A percentile compares a stretch with the other conserved stretches of the same genome.
phyloP scores from a whole-genome alignment of 1,140 invertebrate species.

The Scaptomyza hsui region DNA sequence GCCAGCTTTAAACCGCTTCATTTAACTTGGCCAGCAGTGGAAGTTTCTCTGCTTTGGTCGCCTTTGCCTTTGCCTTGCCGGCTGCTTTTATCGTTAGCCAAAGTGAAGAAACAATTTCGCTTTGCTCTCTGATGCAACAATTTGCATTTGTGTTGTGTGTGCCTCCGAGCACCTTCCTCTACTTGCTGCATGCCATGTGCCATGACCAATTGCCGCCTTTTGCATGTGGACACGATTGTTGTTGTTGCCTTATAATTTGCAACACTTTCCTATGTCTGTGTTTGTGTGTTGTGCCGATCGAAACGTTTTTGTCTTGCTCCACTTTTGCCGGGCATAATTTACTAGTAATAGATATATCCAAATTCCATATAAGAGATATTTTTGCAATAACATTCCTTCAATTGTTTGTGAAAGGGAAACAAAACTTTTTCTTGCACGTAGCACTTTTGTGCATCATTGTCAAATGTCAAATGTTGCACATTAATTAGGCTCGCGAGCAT shows the following conservation, averaged over 20 bases:
- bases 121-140: constrained; percentile 64
- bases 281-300: neutral
- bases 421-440: constrained; percentile 9
- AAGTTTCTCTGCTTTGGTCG: constrained; percentile 29
- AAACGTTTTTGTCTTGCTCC: constrained; percentile 11
- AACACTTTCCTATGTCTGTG: constrained; percentile 45
- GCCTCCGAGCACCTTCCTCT: constrained; percentile 6
- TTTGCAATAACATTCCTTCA: no score
- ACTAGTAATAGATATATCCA: neutral
- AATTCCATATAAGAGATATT: neutral
- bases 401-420: neutral
- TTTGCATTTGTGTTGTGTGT: constrained; percentile 47
- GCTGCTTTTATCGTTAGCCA: constrained; percentile 19
- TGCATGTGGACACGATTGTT: constrained; percentile 23
- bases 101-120: constrained; percentile 58
- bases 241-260: constrained; percentile 47
- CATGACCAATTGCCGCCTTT: constrained; percentile 35
- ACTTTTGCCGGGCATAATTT: constrained; percentile 6
- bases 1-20: constrained; percentile 52
- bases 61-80: constrained; percentile 1
- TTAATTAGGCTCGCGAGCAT: constrained; percentile 23
- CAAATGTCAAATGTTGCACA: constrained; percentile 40
- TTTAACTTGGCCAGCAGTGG: constrained; percentile 35
- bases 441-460: constrained; percentile 1
- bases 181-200: neutral